Evolutionary conservation across 2,888 invertebrate species (phyloP), one percentile per base, ranked within the genome.

Genomic region (Melieria picta): DNA sequence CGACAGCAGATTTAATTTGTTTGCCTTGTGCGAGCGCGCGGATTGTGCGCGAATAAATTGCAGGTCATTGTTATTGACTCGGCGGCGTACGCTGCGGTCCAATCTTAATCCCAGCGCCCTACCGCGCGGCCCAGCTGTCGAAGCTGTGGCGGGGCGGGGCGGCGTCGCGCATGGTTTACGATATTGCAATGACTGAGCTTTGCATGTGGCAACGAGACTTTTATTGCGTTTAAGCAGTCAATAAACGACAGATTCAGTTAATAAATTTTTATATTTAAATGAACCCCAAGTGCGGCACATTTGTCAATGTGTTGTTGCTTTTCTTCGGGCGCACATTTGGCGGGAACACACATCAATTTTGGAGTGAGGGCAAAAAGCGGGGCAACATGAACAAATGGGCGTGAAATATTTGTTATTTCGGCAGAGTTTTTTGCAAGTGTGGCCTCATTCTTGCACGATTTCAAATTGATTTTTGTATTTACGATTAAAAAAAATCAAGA

Each of bases 201-300:
- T 55, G 13, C 47, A 62, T 62, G 62, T 69, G 69, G 56, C 62
- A 69, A 63, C 69, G 70, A 70, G 69, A 70, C 70, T 58, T 70
- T 70, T 70, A 65, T 70, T 65, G 43, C 65, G 30, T 65, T 58
- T 60, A 76, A 77, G 76, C 75, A 74, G 76, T 75, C 77, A 75
- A 77, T 76, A 76, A 77, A 72, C 76, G 76, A 72, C 76, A 76
- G 72, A 74, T 75, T 70, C 73, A 75, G 74, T 76, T 74, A 74
- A 77, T 77, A 77, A 76, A 62, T 69, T 63, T 69, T 69, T 63
- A 42, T 55, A 69, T 62, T 69, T 69, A 63, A 60, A 63, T 56
- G 63, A 47, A 10, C 47, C 46, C 56, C 57, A 63, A 62, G 56
- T 63, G 61, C 47, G 61, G 42, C 55, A 46, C 55, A 62, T 69